Conservation (phyloP, 1,140 invertebrate genomes). For the Atta texana region DNA sequence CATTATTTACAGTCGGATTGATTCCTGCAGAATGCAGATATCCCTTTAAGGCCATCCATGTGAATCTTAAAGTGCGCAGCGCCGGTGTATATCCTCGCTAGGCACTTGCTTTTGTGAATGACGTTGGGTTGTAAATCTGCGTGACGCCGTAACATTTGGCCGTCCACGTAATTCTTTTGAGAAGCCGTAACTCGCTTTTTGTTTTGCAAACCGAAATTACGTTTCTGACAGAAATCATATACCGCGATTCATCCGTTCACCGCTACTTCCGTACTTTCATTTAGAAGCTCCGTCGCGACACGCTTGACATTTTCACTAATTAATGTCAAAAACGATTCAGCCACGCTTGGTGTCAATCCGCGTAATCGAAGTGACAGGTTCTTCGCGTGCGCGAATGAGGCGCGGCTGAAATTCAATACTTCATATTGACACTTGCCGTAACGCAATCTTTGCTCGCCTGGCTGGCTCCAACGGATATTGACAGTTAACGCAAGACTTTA, state of each 20-base stretch:
- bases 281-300: background rate
- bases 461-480: slow-evolving; percentile 57
- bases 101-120: slow-evolving; percentile 47
- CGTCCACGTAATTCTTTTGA: slow-evolving; percentile 65
- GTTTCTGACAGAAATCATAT: background rate
- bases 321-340: slow-evolving; percentile 43
- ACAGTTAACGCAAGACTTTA: slow-evolving; percentile 48
- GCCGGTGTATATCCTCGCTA: slow-evolving; percentile 23
- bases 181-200: background rate
- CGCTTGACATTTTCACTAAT: slow-evolving; percentile 43
- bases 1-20: slow-evolving; percentile 75
- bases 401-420: slow-evolving; percentile 58
- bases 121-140: slow-evolving; percentile 65
- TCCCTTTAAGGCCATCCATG: slow-evolving; percentile 55
- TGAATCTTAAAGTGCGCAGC: slow-evolving; percentile 54
- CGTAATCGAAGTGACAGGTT: slow-evolving; percentile 56
- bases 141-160: slow-evolving; percentile 58
- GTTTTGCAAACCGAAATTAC: slow-evolving; percentile 22
- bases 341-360: slow-evolving; percentile 16
- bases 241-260: background rate
- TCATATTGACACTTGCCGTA: slow-evolving; percentile 53
- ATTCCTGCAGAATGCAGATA: slow-evolving; percentile 69
- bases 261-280: background rate
- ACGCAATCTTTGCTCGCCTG: slow-evolving; percentile 52
- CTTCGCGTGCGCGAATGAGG: slow-evolving; percentile 32